phyloP scores from a whole-genome alignment of 2,797 vertebrate genomes.

The Lates japonicus region DNA sequence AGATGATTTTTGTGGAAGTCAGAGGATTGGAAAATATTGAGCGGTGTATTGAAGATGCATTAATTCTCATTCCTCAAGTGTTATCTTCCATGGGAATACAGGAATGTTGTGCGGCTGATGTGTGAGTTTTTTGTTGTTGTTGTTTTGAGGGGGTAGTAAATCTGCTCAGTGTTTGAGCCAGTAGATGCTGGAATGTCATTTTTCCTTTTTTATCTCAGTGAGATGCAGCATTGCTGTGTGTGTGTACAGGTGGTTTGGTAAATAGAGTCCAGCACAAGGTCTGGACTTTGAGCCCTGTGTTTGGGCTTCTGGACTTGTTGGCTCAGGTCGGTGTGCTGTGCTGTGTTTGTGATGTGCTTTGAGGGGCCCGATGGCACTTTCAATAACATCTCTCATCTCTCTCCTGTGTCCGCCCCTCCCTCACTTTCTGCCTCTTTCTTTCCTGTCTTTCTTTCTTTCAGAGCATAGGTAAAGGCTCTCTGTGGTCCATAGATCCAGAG shows the following conservation, averaged over 20 bases:
- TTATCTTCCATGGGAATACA: slow-evolving; percentile 48
- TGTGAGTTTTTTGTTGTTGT: background rate
- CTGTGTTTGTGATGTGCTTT: slow-evolving; percentile 53
- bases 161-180: slow-evolving; percentile 11
- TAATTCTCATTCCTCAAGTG: slow-evolving; percentile 49
- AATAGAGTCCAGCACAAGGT: slow-evolving; percentile 35
- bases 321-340: slow-evolving; percentile 29
- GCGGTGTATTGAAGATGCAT: slow-evolving; percentile 44
- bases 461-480: slow-evolving; percentile 89
- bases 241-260: slow-evolving; percentile 54
- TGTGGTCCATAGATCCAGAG: slow-evolving; percentile 90
- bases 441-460: slow-evolving; percentile 58
- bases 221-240: slow-evolving; percentile 26
- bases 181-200: slow-evolving; percentile 16
- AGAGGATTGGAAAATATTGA: slow-evolving; percentile 45
- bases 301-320: slow-evolving; percentile 42
- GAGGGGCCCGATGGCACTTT: slow-evolving; percentile 20
- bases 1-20: slow-evolving; percentile 31
- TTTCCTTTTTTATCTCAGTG: slow-evolving; percentile 39
- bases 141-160: background rate
- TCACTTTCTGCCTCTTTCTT: background rate
- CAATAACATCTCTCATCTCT: slow-evolving; percentile 45
- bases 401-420: slow-evolving; percentile 29
- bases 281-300: slow-evolving; percentile 52
- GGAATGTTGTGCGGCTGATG: slow-evolving; percentile 31